These are phyloP conservation scores for Drosophila ezoana DNA, from an alignment of 2,888 invertebrate species.

Conservation along the genomic window DNA sequence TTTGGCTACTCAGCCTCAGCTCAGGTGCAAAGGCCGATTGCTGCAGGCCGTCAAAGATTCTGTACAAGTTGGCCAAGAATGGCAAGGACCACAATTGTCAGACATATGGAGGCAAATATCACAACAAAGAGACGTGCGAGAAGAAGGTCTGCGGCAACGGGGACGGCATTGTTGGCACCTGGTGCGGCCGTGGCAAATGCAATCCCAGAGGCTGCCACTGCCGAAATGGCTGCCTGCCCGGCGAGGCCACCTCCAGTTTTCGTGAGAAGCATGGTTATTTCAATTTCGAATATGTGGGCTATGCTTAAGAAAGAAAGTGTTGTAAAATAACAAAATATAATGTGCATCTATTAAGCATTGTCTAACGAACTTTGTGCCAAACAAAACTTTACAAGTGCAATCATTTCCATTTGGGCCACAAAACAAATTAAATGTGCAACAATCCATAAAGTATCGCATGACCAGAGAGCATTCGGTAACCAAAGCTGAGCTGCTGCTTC, in stretches of 20 bases:
- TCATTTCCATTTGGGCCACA: constrained; percentile 39
- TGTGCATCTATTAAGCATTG: constrained; percentile 34
- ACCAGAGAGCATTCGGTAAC: constrained; percentile 25
- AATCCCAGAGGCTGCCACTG: constrained; percentile 49
- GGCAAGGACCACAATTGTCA: constrained; percentile 18
- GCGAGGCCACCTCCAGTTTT: constrained; percentile 29
- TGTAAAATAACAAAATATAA: constrained; percentile 10
- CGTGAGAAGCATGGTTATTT: constrained; percentile 34
- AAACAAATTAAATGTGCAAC: constrained; percentile 54
- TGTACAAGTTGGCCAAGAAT: constrained; percentile 32
- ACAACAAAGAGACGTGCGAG: constrained; percentile 30
- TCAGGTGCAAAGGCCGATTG: constrained; percentile 35
- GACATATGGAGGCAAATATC: constrained; percentile 49
- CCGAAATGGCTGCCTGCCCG: constrained; percentile 34
- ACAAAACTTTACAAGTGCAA: constrained; percentile 11
- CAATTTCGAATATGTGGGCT: constrained; percentile 44
- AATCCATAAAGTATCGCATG: constrained; percentile 60
- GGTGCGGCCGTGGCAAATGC: constrained; percentile 48
- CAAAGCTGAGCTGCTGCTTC: constrained; percentile 33
- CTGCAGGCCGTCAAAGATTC: constrained; percentile 48
- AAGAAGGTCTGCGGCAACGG: constrained; percentile 48
- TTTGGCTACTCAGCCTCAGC: constrained; percentile 25
- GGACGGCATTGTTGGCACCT: constrained; percentile 31
- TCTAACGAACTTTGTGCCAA: constrained; percentile 15
- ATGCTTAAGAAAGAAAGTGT: constrained; percentile 9